Base-by-base conservation (phyloP, 2,888 invertebrate genomes). In the Drosophila algonquin region DNA sequence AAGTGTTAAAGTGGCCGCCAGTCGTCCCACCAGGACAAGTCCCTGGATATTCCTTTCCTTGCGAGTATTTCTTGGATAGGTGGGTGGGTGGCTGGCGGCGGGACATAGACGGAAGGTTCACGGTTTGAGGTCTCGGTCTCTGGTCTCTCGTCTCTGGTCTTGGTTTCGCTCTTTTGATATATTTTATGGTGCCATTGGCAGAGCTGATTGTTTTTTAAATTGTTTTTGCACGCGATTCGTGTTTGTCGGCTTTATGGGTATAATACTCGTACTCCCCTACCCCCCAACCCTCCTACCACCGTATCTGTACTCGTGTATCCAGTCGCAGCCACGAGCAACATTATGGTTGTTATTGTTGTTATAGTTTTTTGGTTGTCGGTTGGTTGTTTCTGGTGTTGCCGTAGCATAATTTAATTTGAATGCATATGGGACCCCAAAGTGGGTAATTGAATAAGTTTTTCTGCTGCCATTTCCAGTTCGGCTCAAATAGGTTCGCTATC, bases 391-490 rank as follows among this genome's bases (percentile, higher is more conserved):
- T 75, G 55, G 63, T 63, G 57, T 64, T 73, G 57, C 73, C 78
- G 76, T 73, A 79, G 75, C 77, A 88, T 88, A 86, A 88, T 88
- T 88, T 79, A 88, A 86, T 86, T 86, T 86, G 84, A 87, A 87
- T 86, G 76, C 76, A 87, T 85, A 81, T 79, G 78, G 65, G 70
- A 75, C 73, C 50, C 75, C 79, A 81, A 90, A 86, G 79, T 81
- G 81, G 81, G 77, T 90, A 90, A 90, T 90, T 90, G 90, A 90
- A 90, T 90, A 90, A 90, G 81, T 91, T 90, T 89, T 53, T 46
- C 57, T 69, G 54, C 58, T 32, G 44, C 47, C 61, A 51, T 40
- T 54, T 65, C 27, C 63, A 45, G 51, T 27, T 56, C 32, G 55
- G 2, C 40, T 40, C 40, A 40, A 40, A 40, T 40, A 6, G n/a